Evolutionary conservation across 2,888 invertebrate species (phyloP).

Genomic region (Strigamia crassipes): DNA sequence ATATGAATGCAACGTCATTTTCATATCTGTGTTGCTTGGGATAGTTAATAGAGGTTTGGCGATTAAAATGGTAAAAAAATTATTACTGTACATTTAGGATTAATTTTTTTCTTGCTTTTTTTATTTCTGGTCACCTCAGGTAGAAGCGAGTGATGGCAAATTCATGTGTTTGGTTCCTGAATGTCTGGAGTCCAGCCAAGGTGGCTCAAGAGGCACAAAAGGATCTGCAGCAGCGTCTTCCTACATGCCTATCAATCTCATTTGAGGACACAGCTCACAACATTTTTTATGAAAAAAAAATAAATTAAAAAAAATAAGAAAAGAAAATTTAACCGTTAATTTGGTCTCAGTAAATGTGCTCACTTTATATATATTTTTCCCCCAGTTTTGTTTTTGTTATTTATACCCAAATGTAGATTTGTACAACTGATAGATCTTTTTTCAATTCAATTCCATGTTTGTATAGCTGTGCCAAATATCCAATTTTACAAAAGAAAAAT

Average conservation of each 20-base stretch:
- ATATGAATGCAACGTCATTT: no score
- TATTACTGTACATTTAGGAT: background rate
- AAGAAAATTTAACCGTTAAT: background rate
- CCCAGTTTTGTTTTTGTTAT: no score
- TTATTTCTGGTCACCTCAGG: background rate
- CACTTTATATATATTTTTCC: no score
- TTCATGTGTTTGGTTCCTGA: conserved; percentile 44
- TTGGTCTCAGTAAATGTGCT: no score
- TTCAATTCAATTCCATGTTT: background rate
- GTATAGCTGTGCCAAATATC: conserved; percentile 30
- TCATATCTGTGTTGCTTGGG: no score
- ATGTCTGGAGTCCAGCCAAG: conserved; percentile 41
- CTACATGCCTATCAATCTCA: conserved; percentile 22
- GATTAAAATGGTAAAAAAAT: no score
- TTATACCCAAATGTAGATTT: no score
- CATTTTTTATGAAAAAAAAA: background rate
- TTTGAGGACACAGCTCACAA: conserved; percentile 16
- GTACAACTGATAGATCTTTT: no score
- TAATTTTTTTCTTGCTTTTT: background rate
- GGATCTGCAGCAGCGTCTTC: background rate
- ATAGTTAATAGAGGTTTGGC: no score
- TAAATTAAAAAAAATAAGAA: background rate
- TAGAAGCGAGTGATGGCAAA: conserved; percentile 22
- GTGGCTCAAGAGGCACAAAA: conserved; percentile 30
- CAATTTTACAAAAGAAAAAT: background rate